These are phyloP conservation scores for Augiades crinisus DNA, from an alignment of 2,888 invertebrate genomes.

Conservation along the genomic window DNA sequence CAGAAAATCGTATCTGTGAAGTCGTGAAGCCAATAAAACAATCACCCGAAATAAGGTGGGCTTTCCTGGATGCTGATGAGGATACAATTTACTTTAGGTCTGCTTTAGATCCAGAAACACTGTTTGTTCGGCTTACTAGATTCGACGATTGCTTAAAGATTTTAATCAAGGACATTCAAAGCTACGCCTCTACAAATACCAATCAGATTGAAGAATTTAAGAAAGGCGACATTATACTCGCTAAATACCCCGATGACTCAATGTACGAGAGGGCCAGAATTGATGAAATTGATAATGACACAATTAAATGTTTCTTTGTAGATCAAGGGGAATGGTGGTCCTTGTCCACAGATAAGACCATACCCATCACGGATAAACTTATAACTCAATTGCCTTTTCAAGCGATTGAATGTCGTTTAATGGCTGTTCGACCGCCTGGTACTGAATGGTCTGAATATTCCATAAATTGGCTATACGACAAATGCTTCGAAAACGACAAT, in stretches of 20 bases:
- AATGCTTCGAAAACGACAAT: slow-evolving; percentile 56
- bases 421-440: slow-evolving; percentile 72
- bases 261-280: slow-evolving; percentile 72
- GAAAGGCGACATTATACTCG: slow-evolving; percentile 71
- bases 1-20: slow-evolving; percentile 33
- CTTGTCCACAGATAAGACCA: slow-evolving; percentile 60
- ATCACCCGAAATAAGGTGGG: slow-evolving; percentile 57
- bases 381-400: slow-evolving; percentile 81
- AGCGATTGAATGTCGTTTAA: slow-evolving; percentile 83
- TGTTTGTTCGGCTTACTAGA: slow-evolving; percentile 74
- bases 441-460: slow-evolving; percentile 77
- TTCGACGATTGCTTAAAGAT: slow-evolving; percentile 60
- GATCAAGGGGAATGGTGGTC: slow-evolving; percentile 82
- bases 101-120: slow-evolving; percentile 65
- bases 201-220: slow-evolving; percentile 41
- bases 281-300: slow-evolving; percentile 46
- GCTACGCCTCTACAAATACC: slow-evolving; percentile 45
- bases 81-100: slow-evolving; percentile 65
- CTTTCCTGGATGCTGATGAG: slow-evolving; percentile 67
- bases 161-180: slow-evolving; percentile 64
- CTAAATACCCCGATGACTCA: slow-evolving; percentile 66
- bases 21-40: slow-evolving; percentile 33
- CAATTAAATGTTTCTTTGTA: slow-evolving; percentile 80
- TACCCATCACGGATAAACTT: slow-evolving; percentile 71
- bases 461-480: slow-evolving; percentile 73